Percentiles rank a stretch among this genome's conserved stretches.
Conservation (phyloP, 1,140 invertebrate species). For the Coelopa frigida region DNA sequence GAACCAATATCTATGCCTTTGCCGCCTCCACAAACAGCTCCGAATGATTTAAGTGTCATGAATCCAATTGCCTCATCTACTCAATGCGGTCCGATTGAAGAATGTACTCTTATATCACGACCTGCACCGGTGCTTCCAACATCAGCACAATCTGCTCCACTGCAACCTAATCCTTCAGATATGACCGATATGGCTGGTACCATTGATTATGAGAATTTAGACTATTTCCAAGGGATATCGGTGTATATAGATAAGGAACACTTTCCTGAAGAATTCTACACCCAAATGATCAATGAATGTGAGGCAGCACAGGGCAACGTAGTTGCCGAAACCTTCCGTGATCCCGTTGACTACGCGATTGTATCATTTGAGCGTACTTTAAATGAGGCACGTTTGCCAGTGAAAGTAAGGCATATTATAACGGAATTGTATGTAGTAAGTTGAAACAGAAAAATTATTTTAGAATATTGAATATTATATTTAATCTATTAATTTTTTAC, state of each 20-base stretch:
- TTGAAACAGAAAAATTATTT: conserved; percentile 10
- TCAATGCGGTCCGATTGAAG: conserved; percentile 24
- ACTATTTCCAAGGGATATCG: conserved; percentile 44
- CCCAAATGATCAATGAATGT: conserved; percentile 42
- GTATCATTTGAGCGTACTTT: conserved; percentile 45
- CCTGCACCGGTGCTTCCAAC: background rate
- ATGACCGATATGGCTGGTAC: conserved; percentile 15
- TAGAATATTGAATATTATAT: background rate
- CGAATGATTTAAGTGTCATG: background rate
- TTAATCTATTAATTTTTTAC: conserved; percentile 6
- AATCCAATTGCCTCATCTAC: conserved; percentile 25
- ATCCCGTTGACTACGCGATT: conserved; percentile 53
- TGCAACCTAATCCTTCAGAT: conserved; percentile 6
- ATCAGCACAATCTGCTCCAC: background rate
- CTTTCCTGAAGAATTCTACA: conserved; percentile 43
- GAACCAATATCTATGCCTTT: conserved; percentile 13
- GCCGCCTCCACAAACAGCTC: background rate
- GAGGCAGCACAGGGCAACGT: conserved; percentile 47
- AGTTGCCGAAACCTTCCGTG: conserved; percentile 43
- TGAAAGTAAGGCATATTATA: conserved; percentile 49
- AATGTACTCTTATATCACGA: no score
- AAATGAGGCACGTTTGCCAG: conserved; percentile 32
- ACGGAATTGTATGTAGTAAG: conserved; percentile 52
- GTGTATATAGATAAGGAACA: conserved; percentile 46
- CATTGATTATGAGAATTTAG: conserved; percentile 36